phyloP scores from a whole-genome alignment of 2,113 vertebrate species.

The Centropus bengalensis region DNA sequence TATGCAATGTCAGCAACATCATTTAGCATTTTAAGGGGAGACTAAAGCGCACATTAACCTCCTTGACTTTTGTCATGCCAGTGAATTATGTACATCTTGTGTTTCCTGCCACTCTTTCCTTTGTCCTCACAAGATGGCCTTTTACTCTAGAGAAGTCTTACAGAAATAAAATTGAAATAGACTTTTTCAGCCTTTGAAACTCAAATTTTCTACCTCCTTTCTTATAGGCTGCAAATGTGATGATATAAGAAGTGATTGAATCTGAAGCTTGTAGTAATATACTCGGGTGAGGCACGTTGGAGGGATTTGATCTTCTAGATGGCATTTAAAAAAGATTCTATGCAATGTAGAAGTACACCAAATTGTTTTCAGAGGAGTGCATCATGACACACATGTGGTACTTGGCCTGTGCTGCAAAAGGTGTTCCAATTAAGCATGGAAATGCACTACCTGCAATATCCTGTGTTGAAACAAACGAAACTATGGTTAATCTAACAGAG shows the following conservation, averaged over 20 bases:
- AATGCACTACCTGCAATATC: neutral
- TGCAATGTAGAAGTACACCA: neutral
- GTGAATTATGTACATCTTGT: neutral
- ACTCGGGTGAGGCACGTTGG: neutral
- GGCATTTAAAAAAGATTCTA: neutral
- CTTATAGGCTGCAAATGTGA: neutral
- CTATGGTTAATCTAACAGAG: neutral
- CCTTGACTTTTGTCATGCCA: neutral
- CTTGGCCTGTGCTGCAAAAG: neutral
- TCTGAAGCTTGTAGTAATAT: neutral
- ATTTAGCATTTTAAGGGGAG: neutral
- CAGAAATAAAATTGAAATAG: neutral
- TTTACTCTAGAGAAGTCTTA: neutral
- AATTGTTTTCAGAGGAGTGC: neutral
- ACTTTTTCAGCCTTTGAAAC: neutral
- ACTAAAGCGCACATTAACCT: neutral
- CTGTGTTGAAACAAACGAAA: neutral
- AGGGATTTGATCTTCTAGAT: neutral
- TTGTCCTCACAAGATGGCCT: neutral
- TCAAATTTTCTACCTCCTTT: neutral
- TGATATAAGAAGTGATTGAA: neutral
- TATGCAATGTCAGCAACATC: neutral
- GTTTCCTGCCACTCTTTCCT: neutral
- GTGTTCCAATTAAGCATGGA: neutral
- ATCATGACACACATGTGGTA: accelerated